Conservation (phyloP, 2,888 invertebrate genomes). For the Cyclophora albipunctata region DNA sequence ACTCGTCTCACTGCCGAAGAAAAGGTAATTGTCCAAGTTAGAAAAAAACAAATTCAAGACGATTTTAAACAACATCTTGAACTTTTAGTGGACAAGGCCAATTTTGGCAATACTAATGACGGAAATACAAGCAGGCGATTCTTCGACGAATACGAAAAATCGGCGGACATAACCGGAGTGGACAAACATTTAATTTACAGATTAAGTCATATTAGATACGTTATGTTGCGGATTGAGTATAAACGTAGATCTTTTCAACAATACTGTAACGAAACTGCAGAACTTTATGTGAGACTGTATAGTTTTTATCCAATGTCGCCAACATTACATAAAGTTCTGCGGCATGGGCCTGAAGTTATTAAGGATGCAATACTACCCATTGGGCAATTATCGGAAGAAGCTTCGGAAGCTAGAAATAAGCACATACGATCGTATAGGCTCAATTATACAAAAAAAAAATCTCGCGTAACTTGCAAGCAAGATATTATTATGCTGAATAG, state of each 20-base stretch:
- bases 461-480: slow-evolving; percentile 4
- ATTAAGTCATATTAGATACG: slow-evolving; percentile 13
- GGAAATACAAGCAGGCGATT: slow-evolving; percentile 27
- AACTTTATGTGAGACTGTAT: neutral
- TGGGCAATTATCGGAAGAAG: too few relatives aligned
- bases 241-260: slow-evolving; percentile 3
- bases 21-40: slow-evolving; percentile 4
- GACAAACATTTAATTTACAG: slow-evolving; percentile 11
- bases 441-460: slow-evolving; percentile 8
- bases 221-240: slow-evolving; percentile 8
- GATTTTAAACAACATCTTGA: slow-evolving; percentile 17
- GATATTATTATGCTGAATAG: slow-evolving; percentile 9
- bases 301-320: slow-evolving; percentile 8
- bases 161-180: slow-evolving; percentile 26
- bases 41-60: slow-evolving; percentile 16
- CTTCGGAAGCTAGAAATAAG: slow-evolving; percentile 16
- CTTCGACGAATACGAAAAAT: slow-evolving; percentile 16
- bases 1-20: slow-evolving; percentile 8
- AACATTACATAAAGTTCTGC: slow-evolving; percentile 3
- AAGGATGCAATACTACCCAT: slow-evolving; percentile 9
- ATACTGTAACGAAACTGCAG: slow-evolving; percentile 11
- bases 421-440: slow-evolving; percentile 7
- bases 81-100: slow-evolving; percentile 21
- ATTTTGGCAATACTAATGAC: slow-evolving; percentile 27
- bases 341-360: slow-evolving; percentile 4